phyloP scores from a whole-genome alignment of 2,888 invertebrate species.

The Amitus sp. region DNA sequence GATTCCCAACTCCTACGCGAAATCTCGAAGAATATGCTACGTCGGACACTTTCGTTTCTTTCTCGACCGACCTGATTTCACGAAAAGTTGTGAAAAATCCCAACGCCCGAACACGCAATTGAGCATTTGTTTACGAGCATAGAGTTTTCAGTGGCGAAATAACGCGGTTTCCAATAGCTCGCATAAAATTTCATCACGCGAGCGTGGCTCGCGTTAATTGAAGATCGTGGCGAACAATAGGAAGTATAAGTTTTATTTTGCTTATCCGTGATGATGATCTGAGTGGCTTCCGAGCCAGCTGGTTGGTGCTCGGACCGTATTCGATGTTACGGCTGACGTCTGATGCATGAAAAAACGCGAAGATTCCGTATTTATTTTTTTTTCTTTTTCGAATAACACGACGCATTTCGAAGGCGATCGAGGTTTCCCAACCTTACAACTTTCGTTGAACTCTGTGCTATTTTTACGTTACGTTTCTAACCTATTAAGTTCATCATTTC shows the following conservation, averaged over 20 bases:
- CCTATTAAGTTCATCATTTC: slow-evolving; percentile 22
- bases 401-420: slow-evolving; percentile 22
- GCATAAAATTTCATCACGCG: too few species aligned
- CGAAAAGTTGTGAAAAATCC: slow-evolving; percentile 7
- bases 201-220: slow-evolving; percentile 54
- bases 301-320: slow-evolving; percentile 33
- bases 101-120: too few species aligned
- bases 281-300: slow-evolving; percentile 27
- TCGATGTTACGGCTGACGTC: slow-evolving; percentile 28
- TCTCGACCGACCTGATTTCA: slow-evolving; percentile 6
- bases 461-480: slow-evolving; percentile 29
- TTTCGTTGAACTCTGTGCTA: slow-evolving; percentile 26
- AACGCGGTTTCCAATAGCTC: too few species aligned
- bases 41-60: background rate
- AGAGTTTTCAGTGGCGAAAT: too few species aligned
- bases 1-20: slow-evolving; percentile 25
- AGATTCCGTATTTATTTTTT: slow-evolving; percentile 31
- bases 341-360: slow-evolving; percentile 31
- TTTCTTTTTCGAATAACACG: slow-evolving; percentile 24
- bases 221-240: slow-evolving; percentile 61
- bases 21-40: too few species aligned
- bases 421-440: slow-evolving; percentile 22
- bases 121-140: background rate
- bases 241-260: slow-evolving; percentile 61
- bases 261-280: slow-evolving; percentile 57